These are phyloP conservation scores for Mesorhabditis belari DNA, from an alignment of 2,888 invertebrate genomes.

Conservation along the genomic window DNA sequence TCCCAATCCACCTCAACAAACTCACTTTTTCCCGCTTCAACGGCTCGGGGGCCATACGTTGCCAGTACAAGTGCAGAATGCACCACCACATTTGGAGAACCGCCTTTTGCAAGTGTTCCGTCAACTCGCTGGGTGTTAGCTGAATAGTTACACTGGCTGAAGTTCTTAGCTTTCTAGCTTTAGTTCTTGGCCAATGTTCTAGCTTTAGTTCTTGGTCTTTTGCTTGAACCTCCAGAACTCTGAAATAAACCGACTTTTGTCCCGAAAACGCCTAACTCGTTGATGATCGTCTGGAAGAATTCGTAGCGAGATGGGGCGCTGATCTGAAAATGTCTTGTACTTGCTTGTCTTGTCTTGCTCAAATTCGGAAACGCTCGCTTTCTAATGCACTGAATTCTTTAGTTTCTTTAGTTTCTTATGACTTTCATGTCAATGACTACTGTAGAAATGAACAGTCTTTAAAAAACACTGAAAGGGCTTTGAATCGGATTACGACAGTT, in stretches of 20 bases:
- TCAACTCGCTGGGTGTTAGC: neutral
- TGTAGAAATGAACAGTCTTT: too few relatives aligned
- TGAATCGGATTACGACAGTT: too few relatives aligned
- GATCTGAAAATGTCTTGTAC: neutral
- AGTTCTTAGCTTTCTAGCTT: too few relatives aligned
- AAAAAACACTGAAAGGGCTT: too few relatives aligned
- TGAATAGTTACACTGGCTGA: constrained; percentile 1
- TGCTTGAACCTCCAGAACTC: neutral
- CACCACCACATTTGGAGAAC: constrained; percentile 33
- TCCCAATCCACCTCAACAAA: too few relatives aligned
- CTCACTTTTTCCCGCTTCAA: constrained; percentile 30
- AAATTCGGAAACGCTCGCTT: neutral
- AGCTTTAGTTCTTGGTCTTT: too few relatives aligned
- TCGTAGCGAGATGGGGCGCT: neutral
- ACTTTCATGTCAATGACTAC: too few relatives aligned
- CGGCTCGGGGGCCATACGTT: constrained; percentile 21
- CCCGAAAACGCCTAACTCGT: constrained; percentile 13
- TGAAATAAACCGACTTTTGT: constrained; percentile 15
- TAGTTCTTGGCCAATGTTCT: too few relatives aligned
- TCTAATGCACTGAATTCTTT: neutral
- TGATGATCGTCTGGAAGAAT: constrained; percentile 13
- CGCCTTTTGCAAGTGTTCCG: constrained; percentile 9
- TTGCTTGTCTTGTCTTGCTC: neutral
- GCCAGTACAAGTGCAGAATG: constrained; percentile 31
- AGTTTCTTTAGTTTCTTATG: too few relatives aligned